Evolutionary conservation across 2,888 invertebrate genomes (phyloP).

Genomic region (Rhimphoctona megacephalus): DNA sequence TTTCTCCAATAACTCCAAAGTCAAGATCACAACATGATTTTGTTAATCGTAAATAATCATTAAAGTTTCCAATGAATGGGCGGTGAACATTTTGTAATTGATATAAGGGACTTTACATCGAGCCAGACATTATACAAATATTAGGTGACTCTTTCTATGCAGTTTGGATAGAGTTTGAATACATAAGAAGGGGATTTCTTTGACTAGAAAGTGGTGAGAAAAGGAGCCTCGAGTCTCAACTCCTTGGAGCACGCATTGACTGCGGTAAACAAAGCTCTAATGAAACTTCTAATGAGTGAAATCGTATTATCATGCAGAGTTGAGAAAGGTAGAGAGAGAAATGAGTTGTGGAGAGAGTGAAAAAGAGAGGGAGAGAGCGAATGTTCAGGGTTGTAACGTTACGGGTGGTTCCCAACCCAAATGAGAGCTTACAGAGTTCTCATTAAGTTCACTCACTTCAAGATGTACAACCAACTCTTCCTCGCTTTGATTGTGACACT

Average conservation of each 20-base stretch:
- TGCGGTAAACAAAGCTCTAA: constrained; percentile 80
- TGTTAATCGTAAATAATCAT: background rate
- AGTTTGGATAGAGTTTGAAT: constrained; percentile 3
- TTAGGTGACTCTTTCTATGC: constrained; percentile 1
- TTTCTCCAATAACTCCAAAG: background rate
- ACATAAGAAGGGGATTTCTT: constrained; percentile 14
- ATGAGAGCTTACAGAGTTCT: constrained; percentile 70
- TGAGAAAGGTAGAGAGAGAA: background rate
- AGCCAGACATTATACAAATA: constrained; percentile 43
- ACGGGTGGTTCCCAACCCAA: background rate
- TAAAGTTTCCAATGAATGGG: background rate
- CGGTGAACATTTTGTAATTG: background rate
- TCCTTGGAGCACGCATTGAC: constrained; percentile 58
- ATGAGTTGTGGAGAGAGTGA: constrained; percentile 6
- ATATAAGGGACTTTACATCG: background rate
- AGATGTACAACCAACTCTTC: constrained; percentile 79
- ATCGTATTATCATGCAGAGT: constrained; percentile 81
- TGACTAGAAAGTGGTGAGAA: constrained; percentile 23
- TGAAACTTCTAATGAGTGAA: constrained; percentile 82
- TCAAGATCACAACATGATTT: background rate
- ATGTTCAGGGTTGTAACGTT: background rate
- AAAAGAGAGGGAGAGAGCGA: constrained; percentile 1
- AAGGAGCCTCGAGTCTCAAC: constrained; percentile 44
- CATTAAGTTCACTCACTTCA: constrained; percentile 80
- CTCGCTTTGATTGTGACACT: constrained; percentile 75